Base-by-base conservation (phyloP, 2,797 vertebrate genomes). In the Chrosomus eos region DNA sequence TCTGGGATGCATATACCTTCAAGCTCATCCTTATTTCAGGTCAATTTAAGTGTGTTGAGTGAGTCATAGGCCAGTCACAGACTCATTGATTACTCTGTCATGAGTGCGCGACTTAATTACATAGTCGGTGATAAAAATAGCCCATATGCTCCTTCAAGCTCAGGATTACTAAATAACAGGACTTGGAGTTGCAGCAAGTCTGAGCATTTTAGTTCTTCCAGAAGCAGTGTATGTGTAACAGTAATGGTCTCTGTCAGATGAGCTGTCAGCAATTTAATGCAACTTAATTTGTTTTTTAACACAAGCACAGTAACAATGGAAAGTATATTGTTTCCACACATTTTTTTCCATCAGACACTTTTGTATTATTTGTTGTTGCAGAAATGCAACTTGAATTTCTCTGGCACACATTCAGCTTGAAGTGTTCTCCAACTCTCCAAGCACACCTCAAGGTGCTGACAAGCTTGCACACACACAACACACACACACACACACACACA, bases 81-180 rank as follows among this genome's bases (percentile, higher is more conserved):
- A 78, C 33, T 78, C 66, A 78, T 71, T 70, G 74, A 84, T 78
- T 84, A 60, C 66, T 48, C 51, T 70, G 74, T 79, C 76, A 84
- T n/a, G 66, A 79, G 74, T 48, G 66, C 53, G 62, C 31, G 5
- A 78, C 82, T 78, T 84, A 84, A 84, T 84, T 78, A 31, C 51
- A 60, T 55, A 74, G 26, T 31, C 18, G 43, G 51, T 45, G 77
- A 85, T 78, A 80, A 43, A 85, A 85, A 74, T 66, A 80, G 58
- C 43, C 31, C 0, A 14, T 16, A 23, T 13, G n/a, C 55, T 76
- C 72, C 33, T 80, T 26, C 40, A 28, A 80, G n/a, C 23, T 78
- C 28, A 31, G 26, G 33, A 78, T 79, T 72, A 48, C 68, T 51
- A 80, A 70, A 62, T 26, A 77, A 66, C 64, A 43, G 77, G 26